Evolutionary conservation across 2,888 invertebrate genomes (phyloP).

Genomic region (Therioaphis trifolii): DNA sequence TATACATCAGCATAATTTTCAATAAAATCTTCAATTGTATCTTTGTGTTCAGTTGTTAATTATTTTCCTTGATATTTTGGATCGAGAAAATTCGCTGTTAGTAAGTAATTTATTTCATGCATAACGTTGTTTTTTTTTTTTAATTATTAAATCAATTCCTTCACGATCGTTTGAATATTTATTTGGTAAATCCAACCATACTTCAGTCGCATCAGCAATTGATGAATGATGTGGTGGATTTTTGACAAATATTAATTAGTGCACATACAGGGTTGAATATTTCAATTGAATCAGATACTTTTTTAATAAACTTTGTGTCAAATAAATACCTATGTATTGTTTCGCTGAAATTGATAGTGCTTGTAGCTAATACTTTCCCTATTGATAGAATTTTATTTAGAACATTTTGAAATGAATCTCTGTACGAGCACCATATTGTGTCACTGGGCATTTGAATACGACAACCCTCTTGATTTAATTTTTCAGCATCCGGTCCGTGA

Average conservation of each 20-base stretch:
- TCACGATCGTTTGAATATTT: background rate
- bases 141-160: conserved; percentile 24
- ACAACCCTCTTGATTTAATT: conserved; percentile 23
- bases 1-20: conserved; percentile 28
- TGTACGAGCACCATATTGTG: conserved; percentile 23
- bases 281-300: conserved; percentile 31
- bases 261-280: conserved; percentile 30
- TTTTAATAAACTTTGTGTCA: conserved; percentile 5
- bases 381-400: conserved; percentile 1
- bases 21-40: conserved; percentile 37
- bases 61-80: conserved; percentile 26
- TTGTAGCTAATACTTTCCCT: conserved; percentile 9
- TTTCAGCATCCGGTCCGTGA: conserved; percentile 35
- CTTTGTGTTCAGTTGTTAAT: conserved; percentile 13
- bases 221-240: conserved; percentile 22
- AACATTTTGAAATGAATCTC: conserved; percentile 29
- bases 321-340: conserved; percentile 16
- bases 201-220: conserved; percentile 23
- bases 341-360: background rate
- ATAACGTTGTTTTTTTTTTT: conserved; percentile 30
- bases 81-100: conserved; percentile 24
- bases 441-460: background rate
- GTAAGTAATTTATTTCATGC: conserved; percentile 34
- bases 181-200: conserved; percentile 24
- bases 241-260: conserved; percentile 38